phyloP scores from a whole-genome alignment of 2,888 invertebrate species.

The Lymantria dispar region DNA sequence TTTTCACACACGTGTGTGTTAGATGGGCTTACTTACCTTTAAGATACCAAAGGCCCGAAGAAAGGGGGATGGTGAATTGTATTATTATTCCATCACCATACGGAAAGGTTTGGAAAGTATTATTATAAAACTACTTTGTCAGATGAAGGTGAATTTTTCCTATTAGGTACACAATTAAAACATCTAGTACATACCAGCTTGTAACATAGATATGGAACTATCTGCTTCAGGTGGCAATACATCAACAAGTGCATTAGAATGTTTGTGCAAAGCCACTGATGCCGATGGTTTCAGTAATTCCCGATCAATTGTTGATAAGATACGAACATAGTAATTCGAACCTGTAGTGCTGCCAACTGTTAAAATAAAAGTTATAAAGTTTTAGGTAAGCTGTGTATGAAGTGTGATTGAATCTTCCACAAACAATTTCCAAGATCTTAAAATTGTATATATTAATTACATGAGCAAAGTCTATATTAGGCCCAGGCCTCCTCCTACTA shows the following conservation, averaged over 20 bases:
- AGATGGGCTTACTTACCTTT: too few species aligned
- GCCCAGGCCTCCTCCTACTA: too few species aligned
- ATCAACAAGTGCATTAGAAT: conserved; percentile 99
- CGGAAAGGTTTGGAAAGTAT: background rate
- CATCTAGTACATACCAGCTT: conserved; percentile 85
- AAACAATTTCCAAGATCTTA: too few species aligned
- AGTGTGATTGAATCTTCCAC: too few species aligned
- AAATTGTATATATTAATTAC: too few species aligned
- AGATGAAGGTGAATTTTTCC: background rate
- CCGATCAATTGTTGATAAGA: conserved; percentile 98
- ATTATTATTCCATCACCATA: too few species aligned
- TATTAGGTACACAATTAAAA: background rate
- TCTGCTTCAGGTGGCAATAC: conserved; percentile 99
- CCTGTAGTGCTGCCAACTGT: conserved; percentile 98
- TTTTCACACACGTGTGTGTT: too few species aligned
- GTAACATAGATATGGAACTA: conserved; percentile 99
- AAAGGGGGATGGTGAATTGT: too few species aligned
- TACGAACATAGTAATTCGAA: conserved; percentile 99
- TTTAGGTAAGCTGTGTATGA: too few species aligned
- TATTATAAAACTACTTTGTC: background rate
- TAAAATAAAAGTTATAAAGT: conserved; percentile 26
- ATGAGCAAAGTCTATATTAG: too few species aligned
- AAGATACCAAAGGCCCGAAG: too few species aligned
- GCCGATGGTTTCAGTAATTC: conserved; percentile 98
- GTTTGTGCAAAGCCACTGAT: conserved; percentile 98